phyloP scores from a whole-genome alignment of 2,113 vertebrate species.

The Alligator mississippiensis region DNA sequence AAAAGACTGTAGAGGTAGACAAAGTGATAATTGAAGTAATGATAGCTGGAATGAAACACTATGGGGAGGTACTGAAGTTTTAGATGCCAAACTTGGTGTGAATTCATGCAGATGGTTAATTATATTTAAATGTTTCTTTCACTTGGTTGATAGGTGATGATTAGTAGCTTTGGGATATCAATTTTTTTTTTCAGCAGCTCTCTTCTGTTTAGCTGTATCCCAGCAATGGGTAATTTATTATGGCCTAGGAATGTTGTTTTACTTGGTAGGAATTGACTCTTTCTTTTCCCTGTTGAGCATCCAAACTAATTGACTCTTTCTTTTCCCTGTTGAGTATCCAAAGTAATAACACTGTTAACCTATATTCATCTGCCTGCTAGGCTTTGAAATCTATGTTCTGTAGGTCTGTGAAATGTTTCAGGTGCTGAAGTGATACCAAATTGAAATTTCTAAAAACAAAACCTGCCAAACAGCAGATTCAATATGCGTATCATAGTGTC shows the following conservation, averaged over 20 bases:
- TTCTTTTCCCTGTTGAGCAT: neutral
- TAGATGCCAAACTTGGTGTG: conserved; percentile 34
- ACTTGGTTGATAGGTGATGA: conserved; percentile 10
- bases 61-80: conserved; percentile 34
- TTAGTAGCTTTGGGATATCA: neutral
- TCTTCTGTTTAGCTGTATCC: neutral
- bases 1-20: neutral
- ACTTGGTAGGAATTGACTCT: neutral
- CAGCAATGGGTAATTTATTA: conserved; percentile 19
- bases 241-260: conserved; percentile 3
- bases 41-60: neutral
- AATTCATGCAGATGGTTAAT: conserved; percentile 31
- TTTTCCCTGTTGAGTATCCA: neutral
- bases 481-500: neutral
- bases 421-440: neutral
- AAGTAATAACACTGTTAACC: neutral
- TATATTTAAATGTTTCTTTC: conserved; percentile 20
- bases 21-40: conserved; percentile 10
- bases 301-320: neutral
- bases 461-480: neutral
- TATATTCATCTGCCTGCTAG: neutral
- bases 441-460: neutral
- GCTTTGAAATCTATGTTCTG: neutral
- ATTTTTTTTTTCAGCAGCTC: conserved; percentile 15
- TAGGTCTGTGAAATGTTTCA: neutral